Conservation (phyloP, 2,797 vertebrate genomes). For the Furcifer pardalis region DNA sequence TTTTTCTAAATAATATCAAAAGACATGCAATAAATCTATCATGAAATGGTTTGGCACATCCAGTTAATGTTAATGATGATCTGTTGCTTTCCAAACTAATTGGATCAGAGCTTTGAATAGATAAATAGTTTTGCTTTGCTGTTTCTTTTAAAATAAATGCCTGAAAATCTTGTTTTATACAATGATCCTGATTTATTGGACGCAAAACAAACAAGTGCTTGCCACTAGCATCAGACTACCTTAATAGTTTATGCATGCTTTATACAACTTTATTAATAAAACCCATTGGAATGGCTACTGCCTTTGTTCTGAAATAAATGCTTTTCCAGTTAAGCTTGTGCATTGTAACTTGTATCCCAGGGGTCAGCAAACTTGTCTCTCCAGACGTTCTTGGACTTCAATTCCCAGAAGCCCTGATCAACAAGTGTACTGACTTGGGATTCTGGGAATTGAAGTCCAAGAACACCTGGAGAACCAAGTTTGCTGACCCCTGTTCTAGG, state of each 20-base stretch:
- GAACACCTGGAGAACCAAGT: no score
- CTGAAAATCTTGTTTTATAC: slow-evolving; percentile 30
- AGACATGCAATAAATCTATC: slow-evolving; percentile 60
- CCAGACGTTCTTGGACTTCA: no score
- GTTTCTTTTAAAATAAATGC: slow-evolving; percentile 41
- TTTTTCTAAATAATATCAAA: slow-evolving; percentile 51
- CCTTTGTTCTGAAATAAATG: not conserved
- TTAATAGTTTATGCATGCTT: slow-evolving; percentile 21
- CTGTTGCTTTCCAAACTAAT: slow-evolving; percentile 49
- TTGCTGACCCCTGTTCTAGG: no score
- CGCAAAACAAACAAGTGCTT: slow-evolving; percentile 33
- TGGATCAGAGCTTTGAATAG: slow-evolving; percentile 61
- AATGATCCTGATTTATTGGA: slow-evolving; percentile 19
- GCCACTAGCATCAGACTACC: not conserved
- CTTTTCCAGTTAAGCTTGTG: not conserved
- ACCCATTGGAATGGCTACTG: not conserved
- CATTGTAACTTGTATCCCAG: no score
- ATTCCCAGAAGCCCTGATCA: no score
- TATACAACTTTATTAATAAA: slow-evolving; percentile 48
- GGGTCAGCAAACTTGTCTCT: no score
- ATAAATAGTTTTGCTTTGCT: slow-evolving; percentile 46
- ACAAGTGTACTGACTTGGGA: no score
- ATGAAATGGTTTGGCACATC: slow-evolving; percentile 64
- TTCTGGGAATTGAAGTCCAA: no score
- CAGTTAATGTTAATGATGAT: slow-evolving; percentile 72